A percentile compares a stretch with the other conserved stretches of the same genome.
Evolutionary conservation across 1,140 invertebrate genomes (phyloP).

Genomic region (Habropoda laboriosa): DNA sequence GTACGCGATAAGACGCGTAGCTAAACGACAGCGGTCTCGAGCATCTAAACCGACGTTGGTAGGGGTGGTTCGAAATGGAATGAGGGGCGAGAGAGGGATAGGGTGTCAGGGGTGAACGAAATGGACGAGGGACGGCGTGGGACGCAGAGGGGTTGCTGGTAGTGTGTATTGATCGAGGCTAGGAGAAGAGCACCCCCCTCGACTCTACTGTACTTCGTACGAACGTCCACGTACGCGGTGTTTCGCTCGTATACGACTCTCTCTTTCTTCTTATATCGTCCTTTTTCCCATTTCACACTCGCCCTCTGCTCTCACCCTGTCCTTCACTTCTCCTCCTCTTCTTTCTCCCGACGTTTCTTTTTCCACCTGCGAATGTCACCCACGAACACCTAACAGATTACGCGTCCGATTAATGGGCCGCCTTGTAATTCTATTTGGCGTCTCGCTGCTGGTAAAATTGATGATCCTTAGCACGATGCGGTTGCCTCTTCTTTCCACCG

Average conservation of each 20-base stretch:
- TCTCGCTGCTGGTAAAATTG: slow-evolving; percentile 7
- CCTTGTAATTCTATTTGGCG: slow-evolving; percentile 26
- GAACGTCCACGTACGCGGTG: slow-evolving; percentile 63
- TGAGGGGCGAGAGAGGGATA: slow-evolving; percentile 35
- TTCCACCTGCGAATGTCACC: slow-evolving; percentile 38
- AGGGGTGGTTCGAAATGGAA: slow-evolving; percentile 59
- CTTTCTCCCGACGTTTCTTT: slow-evolving; percentile 14
- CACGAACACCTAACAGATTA: neutral
- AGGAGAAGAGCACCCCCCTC: slow-evolving; percentile 53
- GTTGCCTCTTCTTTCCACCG: neutral
- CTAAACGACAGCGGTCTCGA: slow-evolving; percentile 45
- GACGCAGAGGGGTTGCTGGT: slow-evolving; percentile 59
- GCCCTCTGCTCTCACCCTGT: neutral
- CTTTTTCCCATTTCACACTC: slow-evolving; percentile 27
- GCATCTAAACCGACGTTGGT: slow-evolving; percentile 44
- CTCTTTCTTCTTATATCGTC: slow-evolving; percentile 57
- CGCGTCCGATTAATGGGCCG: slow-evolving; percentile 7
- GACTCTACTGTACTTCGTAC: slow-evolving; percentile 55
- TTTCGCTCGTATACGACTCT: slow-evolving; percentile 58
- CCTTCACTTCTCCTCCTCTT: neutral
- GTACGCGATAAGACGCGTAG: slow-evolving; percentile 38
- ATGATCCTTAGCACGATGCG: too few species aligned
- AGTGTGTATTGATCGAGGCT: slow-evolving; percentile 77
- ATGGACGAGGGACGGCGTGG: slow-evolving; percentile 60
- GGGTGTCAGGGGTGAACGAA: slow-evolving; percentile 51